Percentiles rank a stretch among this genome's conserved stretches.
Conservation (phyloP, 2,888 invertebrate species). For the Acutogordius australiensis region DNA sequence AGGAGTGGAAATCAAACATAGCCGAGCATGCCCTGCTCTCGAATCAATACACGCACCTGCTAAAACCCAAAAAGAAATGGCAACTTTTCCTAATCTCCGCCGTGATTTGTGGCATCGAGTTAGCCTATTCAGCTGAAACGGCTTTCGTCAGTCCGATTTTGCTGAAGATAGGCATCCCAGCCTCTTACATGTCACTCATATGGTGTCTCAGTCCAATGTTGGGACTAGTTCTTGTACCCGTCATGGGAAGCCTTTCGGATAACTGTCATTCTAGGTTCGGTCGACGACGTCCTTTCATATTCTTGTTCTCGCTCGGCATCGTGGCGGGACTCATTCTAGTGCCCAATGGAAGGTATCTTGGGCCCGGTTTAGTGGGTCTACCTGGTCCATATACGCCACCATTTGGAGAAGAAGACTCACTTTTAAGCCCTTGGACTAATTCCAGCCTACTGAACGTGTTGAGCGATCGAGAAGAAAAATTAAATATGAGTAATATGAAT, state of each 20-base stretch:
- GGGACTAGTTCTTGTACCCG: conserved; percentile 69
- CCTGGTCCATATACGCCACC: neutral
- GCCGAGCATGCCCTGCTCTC: neutral
- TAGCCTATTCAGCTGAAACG: conserved; percentile 84
- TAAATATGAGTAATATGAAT: neutral
- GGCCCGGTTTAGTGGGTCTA: conserved; percentile 50
- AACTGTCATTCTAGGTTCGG: conserved; percentile 50
- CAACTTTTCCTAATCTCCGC: conserved; percentile 61
- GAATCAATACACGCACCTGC: conserved; percentile 10
- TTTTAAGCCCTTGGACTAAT: too few relatives aligned
- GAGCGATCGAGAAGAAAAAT: neutral
- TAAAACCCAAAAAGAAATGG: conserved; percentile 34
- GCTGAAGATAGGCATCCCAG: conserved; percentile 57
- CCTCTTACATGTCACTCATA: conserved; percentile 68
- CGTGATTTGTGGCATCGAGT: conserved; percentile 84
- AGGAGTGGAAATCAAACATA: neutral
- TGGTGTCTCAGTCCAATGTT: conserved; percentile 77
- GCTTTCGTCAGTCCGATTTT: conserved; percentile 81
- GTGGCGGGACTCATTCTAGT: conserved; percentile 56
- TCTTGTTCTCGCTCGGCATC: conserved; percentile 57
- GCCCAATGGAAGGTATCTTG: conserved; percentile 60
- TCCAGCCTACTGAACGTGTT: too few relatives aligned
- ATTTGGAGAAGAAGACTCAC: too few relatives aligned
- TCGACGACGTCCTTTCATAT: conserved; percentile 60
- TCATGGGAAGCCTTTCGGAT: conserved; percentile 67